Evolutionary conservation across 2,113 vertebrate species (phyloP), one percentile per base, ranked within the genome.

Genomic region (Leuciscus idus): DNA sequence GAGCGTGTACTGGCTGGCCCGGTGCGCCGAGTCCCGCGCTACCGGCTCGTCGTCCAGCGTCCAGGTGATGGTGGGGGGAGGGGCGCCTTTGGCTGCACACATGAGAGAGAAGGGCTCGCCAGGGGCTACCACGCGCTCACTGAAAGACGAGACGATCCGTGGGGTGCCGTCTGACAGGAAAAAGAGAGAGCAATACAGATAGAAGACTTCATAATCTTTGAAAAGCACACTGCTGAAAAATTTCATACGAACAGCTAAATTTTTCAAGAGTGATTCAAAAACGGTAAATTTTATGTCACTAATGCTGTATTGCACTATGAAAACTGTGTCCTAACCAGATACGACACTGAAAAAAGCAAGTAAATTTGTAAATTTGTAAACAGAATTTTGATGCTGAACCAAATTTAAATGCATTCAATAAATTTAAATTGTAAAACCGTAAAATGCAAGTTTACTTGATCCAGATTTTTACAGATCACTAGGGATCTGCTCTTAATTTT

Each of bases 91-190:
- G 92, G 98, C 98, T 0, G 97, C 95, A 1, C 98, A 99, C 97
- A 98, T 97, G 89, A 99, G 95, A 43, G 97, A 99, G 92, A 99
- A 99, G 23, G 97, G 97, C 90, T 99, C 98, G 46, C 98, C 98
- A 0, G 98, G 98, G 86, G 97, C 97, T 81, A 99, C 98, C 90
- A 99, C 98, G 84, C 97, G 96, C 93, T 99, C 98, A 52, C 98
- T 99, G 95, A 99, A 99, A 94, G 98, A 99, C 21, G 97, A 97
- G 84, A 99, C 92, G 78, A 99, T 98, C 82, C 98, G 97, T 61
- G 98, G 98, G 3, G 98, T 99, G 88, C 98, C 98, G 84, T 99
- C 98, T 99, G 92, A 36, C 59, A 83, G 85, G 87, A 80, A 0
- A 78, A 81, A 79, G 28, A 48, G 48, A 30, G 87, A 0, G 46